Percentiles rank a stretch among this genome's conserved stretches.
These are phyloP conservation scores for Neogale vison DNA, from an alignment of 2,113 vertebrate genomes.

Conservation along the genomic window DNA sequence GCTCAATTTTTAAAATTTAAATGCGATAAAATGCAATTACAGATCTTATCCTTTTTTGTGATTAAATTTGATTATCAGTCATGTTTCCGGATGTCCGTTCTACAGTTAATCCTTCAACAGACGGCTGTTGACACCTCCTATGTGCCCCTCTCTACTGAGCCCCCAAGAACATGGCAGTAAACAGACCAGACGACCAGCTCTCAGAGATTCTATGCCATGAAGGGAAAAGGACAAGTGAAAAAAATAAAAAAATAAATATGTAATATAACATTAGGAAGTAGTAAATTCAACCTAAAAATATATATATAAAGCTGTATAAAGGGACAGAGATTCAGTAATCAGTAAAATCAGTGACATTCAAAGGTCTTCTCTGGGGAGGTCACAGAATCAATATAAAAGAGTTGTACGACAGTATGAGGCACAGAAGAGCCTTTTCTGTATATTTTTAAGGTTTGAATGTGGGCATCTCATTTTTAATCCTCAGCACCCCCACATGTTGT, in stretches of 20 bases:
- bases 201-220: not conserved
- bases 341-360: not conserved
- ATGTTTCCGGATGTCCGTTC: not conserved
- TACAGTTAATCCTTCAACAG: not conserved
- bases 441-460: not conserved
- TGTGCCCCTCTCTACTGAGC: accelerated
- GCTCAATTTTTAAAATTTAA: not conserved
- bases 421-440: not conserved
- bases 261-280: not conserved
- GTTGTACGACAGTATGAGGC: not conserved
- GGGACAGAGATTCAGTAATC: not conserved
- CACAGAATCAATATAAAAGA: not conserved
- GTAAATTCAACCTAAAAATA: not conserved
- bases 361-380: not conserved
- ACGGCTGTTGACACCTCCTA: not conserved
- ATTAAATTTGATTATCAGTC: not conserved
- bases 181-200: not conserved
- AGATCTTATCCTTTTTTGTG: not conserved
- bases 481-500: not conserved
- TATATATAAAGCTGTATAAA: not conserved
- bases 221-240: not conserved
- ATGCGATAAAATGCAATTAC: not conserved
- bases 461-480: not conserved
- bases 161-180: not conserved
- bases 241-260: not conserved